phyloP scores from a whole-genome alignment of 2,888 invertebrate genomes.

The Dyspetes luteomarginatus region DNA sequence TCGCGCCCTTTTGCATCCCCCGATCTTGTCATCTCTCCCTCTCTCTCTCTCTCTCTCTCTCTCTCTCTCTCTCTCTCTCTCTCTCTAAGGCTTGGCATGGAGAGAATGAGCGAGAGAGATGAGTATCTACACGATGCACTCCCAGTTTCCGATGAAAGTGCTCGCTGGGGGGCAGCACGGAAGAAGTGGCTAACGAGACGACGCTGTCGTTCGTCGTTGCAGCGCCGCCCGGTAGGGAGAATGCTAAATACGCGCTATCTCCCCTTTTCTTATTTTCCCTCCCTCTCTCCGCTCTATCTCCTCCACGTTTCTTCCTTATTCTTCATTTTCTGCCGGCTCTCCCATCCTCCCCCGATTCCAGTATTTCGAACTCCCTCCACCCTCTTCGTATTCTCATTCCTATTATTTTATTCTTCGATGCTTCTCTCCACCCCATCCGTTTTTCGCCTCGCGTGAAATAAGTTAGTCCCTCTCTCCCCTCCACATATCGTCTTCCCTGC shows the following conservation, averaged over 20 bases:
- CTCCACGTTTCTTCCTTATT: slow-evolving; percentile 41
- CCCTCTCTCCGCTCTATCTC: slow-evolving; percentile 66
- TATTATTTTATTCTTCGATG: slow-evolving; percentile 59
- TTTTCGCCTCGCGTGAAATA: slow-evolving; percentile 39
- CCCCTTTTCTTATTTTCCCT: slow-evolving; percentile 38
- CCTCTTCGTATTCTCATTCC: slow-evolving; percentile 44
- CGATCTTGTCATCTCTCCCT: slow-evolving; percentile 8
- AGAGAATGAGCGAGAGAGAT: too few species aligned
- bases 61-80: background rate
- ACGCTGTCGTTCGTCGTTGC: slow-evolving; percentile 81
- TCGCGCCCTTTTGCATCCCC: slow-evolving; percentile 56
- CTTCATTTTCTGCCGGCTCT: slow-evolving; percentile 60
- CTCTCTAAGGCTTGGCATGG: too few species aligned
- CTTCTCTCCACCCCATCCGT: slow-evolving; percentile 42
- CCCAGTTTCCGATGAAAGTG: slow-evolving; percentile 63
- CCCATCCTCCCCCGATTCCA: slow-evolving; percentile 52
- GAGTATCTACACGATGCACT: too few species aligned
- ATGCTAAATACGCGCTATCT: slow-evolving; percentile 79
- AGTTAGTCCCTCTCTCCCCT: slow-evolving; percentile 40
- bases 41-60: slow-evolving; percentile 37
- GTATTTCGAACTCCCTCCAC: slow-evolving; percentile 15
- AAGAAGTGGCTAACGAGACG: slow-evolving; percentile 78
- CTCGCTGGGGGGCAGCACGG: slow-evolving; percentile 65
- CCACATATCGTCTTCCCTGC: too few species aligned
- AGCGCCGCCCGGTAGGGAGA: slow-evolving; percentile 69